Conservation (phyloP, 2,113 vertebrate species). For the Myotis davidii region DNA sequence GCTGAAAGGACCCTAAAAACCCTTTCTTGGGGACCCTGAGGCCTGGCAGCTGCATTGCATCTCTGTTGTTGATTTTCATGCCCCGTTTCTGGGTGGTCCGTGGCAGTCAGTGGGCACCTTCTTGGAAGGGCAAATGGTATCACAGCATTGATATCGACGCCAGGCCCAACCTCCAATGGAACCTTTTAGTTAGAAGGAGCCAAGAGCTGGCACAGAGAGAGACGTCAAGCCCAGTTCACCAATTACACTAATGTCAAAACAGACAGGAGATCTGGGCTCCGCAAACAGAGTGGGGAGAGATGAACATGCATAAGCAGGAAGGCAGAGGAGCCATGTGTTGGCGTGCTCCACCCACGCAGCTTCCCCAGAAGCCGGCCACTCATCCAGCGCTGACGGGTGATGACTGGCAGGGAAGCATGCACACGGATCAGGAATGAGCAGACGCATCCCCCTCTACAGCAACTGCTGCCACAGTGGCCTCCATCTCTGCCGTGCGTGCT, state of each 20-base stretch:
- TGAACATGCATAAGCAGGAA: constrained; percentile 24
- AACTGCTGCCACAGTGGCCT: neutral
- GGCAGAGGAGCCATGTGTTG: constrained; percentile 35
- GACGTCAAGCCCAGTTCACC: constrained; percentile 25
- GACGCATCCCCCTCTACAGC: accelerated
- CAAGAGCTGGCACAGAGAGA: constrained; percentile 36
- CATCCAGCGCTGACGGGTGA: neutral
- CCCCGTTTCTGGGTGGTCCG: neutral
- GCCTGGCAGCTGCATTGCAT: accelerated
- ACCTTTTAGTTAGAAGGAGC: neutral
- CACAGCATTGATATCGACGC: neutral
- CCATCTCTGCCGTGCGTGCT: neutral
- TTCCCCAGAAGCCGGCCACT: neutral
- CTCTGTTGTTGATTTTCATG: neutral
- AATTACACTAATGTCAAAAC: constrained; percentile 53
- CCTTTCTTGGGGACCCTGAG: neutral
- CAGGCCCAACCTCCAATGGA: neutral
- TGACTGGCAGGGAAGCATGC: neutral
- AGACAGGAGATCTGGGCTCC: neutral
- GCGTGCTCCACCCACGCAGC: neutral
- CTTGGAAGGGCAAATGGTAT: neutral
- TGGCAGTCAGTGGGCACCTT: neutral
- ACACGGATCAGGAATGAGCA: neutral
- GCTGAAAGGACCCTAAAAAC: neutral
- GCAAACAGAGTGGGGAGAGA: neutral